These are phyloP conservation scores for Pentalonia nigronervosa DNA, from an alignment of 1,140 invertebrate species.

Conservation along the genomic window DNA sequence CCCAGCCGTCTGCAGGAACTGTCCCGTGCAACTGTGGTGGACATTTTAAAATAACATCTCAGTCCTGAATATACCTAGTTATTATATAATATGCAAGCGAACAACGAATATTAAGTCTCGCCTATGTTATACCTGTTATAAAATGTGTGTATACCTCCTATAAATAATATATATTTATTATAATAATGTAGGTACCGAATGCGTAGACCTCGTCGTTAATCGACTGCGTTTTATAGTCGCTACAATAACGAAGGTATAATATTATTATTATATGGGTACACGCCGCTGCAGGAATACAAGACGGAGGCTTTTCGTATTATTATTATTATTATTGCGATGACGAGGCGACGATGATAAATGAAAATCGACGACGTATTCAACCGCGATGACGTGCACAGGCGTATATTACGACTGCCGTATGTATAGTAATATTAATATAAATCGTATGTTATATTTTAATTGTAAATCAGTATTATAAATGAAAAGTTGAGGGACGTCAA, in stretches of 20 bases:
- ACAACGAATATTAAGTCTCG: not conserved
- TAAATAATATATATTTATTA: too few species aligned
- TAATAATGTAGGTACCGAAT: not conserved
- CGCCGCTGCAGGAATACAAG: not conserved
- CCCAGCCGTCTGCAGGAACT: too few species aligned
- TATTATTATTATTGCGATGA: conserved; percentile 5
- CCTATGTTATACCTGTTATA: too few species aligned
- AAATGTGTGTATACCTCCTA: too few species aligned
- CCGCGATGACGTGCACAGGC: not conserved
- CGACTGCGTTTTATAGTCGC: not conserved
- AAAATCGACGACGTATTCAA: not conserved
- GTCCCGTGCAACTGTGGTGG: not conserved
- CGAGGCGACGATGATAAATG: not conserved
- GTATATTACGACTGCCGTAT: not conserved
- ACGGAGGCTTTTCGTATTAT: not conserved
- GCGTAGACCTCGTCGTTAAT: not conserved
- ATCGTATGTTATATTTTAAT: not conserved
- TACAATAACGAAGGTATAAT: not conserved
- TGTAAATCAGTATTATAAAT: conserved; percentile 13
- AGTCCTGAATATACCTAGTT: not conserved
- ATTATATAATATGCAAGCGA: not conserved
- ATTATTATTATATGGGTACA: not conserved
- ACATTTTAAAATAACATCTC: not conserved
- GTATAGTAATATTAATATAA: not conserved
- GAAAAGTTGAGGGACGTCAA: not conserved